Evolutionary conservation across 2,113 vertebrate species (phyloP), one percentile per base, ranked within the genome.

Genomic region (Condylura cristata): DNA sequence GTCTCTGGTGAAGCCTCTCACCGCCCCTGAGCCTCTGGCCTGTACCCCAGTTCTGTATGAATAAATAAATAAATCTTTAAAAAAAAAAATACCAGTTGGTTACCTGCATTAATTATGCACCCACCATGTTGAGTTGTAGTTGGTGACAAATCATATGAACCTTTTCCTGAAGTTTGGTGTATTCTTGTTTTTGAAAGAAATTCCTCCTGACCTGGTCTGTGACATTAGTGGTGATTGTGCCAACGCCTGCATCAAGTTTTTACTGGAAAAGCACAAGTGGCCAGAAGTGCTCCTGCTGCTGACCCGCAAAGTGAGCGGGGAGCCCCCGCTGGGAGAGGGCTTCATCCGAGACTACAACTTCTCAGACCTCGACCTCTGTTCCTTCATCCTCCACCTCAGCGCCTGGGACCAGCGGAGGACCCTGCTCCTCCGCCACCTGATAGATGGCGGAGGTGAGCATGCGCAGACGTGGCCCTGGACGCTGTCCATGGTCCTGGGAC

Each of bases 401-500:
- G 11, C 61, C 84, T 13, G 46, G 56, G 97, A 98, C 76, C 39
- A 44, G 0, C 94, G 92, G 41, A 96, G 95, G 93, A 41, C 94
- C 12, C 93, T 92, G 48, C 97, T 99, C 18, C 93, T 99, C 82
- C 97, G 96, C 93, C 90, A 95, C 89, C 96, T 99, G 91, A 95
- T 98, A 39, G 97, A 98, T 41, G 63, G 39, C 44, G 98, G 98
- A 98, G 98, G 98, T 99, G 93, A 98, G 96, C n/a, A 2, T 34
- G 53, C 10, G 18, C 9, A 0, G 8, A 0, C 5, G 18, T 2
- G 10, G 28, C 51, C 0, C 1, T 2, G n/a, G 24, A 66, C 8
- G 1, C 39, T 53, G 22, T 34, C 24, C 4, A 0, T 1, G 66
- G 71, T 44, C 22, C 39, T 41, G 37, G 22, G 39, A 8, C 22